Base-by-base conservation (phyloP, 2,113 vertebrate genomes). In the Ctenodactylus gundi region DNA sequence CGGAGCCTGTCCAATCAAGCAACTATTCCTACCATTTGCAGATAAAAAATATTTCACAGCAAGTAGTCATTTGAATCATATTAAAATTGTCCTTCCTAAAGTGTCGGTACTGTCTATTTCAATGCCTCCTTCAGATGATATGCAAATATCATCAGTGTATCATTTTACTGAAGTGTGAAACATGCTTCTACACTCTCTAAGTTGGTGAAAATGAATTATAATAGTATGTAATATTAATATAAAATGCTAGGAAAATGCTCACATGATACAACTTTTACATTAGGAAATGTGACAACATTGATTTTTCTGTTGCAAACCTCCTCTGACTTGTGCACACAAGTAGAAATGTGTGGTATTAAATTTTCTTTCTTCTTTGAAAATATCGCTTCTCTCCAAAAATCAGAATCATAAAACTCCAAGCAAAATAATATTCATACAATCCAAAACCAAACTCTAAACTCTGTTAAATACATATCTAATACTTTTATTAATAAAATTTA, bases 131-230 rank as follows among this genome's bases (percentile, higher is more conserved):
- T 76, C 31, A 36, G 85, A 64, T 13, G 34, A 0, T 80, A 88
- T 67, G 53, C 27, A 93, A 88, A 78, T 36, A 53, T 78, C 93
- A 84, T 82, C 46, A 94, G 82, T 87, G 95, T 8, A 49, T 4
- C 4, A 92, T 90, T 80, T 94, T 87, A 90, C 21, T 73, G 49
- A 97, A 91, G 0, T 88, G 49, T 36, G 90, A 9, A 34, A 25
- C 21, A 77, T 80, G 8, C 94, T 44, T 88, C 29, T 58, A 85
- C n/a, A 44, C 23, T 53, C 87, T 88, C 81, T 93, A 95, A 95
- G 95, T 80, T 80, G 93, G 25, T 41, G 57, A 91, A 83, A 94
- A 85, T 94, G 27, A 95, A 91, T 87, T 94, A 25, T 83, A 44
- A 89, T 60, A 77, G 1, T 27, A 91, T 76, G n/a, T 9, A 85